Evolutionary conservation across 2,797 vertebrate genomes (phyloP).

Genomic region (Gambusia yucatana): DNA sequence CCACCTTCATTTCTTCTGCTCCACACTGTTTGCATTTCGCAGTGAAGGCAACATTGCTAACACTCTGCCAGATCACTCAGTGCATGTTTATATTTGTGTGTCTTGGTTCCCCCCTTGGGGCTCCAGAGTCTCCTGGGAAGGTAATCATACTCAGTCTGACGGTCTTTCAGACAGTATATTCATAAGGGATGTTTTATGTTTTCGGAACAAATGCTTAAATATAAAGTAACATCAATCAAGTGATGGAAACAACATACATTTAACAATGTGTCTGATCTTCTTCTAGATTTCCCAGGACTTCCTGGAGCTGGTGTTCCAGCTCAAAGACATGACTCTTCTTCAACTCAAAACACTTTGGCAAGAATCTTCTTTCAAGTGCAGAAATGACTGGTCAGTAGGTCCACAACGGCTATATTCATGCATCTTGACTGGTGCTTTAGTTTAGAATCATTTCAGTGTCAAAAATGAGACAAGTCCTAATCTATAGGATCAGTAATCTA

Average conservation of each 20-base stretch:
- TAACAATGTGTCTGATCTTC: conserved; percentile 15
- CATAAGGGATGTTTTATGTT: conserved; percentile 34
- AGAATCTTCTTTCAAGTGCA: conserved; percentile 84
- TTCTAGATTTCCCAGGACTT: conserved; percentile 82
- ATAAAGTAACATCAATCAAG: conserved; percentile 7
- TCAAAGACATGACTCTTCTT: conserved; percentile 77
- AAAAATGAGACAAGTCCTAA: neutral
- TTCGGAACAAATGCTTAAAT: neutral
- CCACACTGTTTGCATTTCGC: neutral
- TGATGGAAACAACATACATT: neutral
- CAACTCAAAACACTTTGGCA: conserved; percentile 82
- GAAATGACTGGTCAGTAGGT: conserved; percentile 83
- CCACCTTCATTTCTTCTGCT: neutral
- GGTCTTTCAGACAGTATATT: conserved; percentile 36
- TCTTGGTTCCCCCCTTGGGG: conserved; percentile 22
- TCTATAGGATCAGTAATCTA: too few species aligned
- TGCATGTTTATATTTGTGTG: conserved; percentile 50
- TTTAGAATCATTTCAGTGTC: neutral
- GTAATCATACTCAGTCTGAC: conserved; percentile 28
- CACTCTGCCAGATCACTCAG: conserved; percentile 30
- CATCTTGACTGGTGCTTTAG: neutral
- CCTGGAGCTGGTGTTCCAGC: conserved; percentile 81
- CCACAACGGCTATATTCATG: neutral
- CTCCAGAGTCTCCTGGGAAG: neutral
- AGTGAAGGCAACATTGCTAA: conserved; percentile 10